Evolutionary conservation across 1,140 invertebrate species (phyloP).

Genomic region (Drosophila tsacasi): DNA sequence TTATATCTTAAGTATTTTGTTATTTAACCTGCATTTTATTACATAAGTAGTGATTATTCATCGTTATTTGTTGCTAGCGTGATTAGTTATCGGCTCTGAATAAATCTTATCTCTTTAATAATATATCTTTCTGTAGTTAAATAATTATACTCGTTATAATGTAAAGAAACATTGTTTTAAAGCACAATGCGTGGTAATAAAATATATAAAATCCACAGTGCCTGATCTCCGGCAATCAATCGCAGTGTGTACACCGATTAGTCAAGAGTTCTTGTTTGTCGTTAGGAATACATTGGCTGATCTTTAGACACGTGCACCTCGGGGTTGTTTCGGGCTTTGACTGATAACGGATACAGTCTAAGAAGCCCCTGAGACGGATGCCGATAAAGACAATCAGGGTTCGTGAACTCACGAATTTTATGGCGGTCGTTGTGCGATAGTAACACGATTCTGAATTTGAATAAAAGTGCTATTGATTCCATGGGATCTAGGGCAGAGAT

Average conservation of each 20-base stretch:
- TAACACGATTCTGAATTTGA: conserved; percentile 1
- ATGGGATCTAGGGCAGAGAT: not conserved
- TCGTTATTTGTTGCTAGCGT: too few relatives aligned
- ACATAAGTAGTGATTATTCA: too few relatives aligned
- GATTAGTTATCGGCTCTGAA: too few relatives aligned
- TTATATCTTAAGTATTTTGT: too few relatives aligned
- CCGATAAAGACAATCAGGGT: conserved; percentile 7
- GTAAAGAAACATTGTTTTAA: too few relatives aligned
- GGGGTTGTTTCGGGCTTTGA: not conserved
- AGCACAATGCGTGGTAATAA: not conserved
- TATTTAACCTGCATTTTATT: too few relatives aligned
- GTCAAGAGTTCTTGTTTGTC: conserved; percentile 35
- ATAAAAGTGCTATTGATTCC: not conserved
- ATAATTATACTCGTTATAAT: too few relatives aligned
- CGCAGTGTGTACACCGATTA: conserved; percentile 35
- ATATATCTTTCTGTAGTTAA: too few relatives aligned
- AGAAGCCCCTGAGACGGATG: conserved; percentile 3
- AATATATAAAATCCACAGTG: conserved; percentile 1
- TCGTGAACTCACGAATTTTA: conserved; percentile 1
- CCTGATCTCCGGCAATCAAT: conserved; percentile 21
- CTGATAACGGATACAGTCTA: conserved; percentile 20
- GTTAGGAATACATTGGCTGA: conserved; percentile 32
- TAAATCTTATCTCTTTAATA: too few relatives aligned
- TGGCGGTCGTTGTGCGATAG: not conserved
- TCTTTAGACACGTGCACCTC: conserved; percentile 38